Percentiles rank a stretch among this genome's conserved stretches.
Evolutionary conservation across 2,888 invertebrate genomes (phyloP).

Genomic region (Megamerina dolium): DNA sequence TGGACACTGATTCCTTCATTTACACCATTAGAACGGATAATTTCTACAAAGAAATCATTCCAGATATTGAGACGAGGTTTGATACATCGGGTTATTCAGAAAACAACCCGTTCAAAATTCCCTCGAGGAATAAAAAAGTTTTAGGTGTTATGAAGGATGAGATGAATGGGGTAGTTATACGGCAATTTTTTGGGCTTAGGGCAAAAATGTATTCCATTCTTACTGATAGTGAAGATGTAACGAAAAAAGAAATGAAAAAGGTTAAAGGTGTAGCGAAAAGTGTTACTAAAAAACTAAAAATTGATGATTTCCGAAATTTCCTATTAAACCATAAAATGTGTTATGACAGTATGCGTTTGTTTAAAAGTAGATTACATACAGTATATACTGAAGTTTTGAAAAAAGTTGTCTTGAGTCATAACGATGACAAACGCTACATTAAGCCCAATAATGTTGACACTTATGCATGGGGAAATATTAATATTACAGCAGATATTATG

Average conservation of each 20-base stretch:
- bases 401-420: slow-evolving; percentile 4
- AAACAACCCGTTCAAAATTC: slow-evolving; percentile 27
- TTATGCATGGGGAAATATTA: slow-evolving; percentile 1
- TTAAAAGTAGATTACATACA: not conserved
- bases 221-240: slow-evolving; percentile 2
- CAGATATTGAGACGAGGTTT: slow-evolving; percentile 22
- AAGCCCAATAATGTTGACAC: slow-evolving; percentile 2
- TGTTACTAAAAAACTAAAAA: not conserved
- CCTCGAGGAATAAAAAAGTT: slow-evolving; percentile 8
- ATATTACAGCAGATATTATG: no score
- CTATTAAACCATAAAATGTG: not conserved
- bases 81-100: slow-evolving; percentile 32
- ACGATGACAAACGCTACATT: slow-evolving; percentile 5
- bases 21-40: slow-evolving; percentile 13
- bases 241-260: not conserved
- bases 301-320: not conserved
- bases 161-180: slow-evolving; percentile 9
- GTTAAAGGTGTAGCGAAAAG: not conserved
- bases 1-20: slow-evolving; percentile 16
- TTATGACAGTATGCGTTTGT: not conserved
- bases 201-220: slow-evolving; percentile 12
- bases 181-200: slow-evolving; percentile 16
- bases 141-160: slow-evolving; percentile 21
- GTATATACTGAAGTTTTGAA: not conserved
- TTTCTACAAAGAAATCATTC: slow-evolving; percentile 17